Evolutionary conservation across 1,140 invertebrate species (phyloP).

Genomic region (Metaphire vulgaris): DNA sequence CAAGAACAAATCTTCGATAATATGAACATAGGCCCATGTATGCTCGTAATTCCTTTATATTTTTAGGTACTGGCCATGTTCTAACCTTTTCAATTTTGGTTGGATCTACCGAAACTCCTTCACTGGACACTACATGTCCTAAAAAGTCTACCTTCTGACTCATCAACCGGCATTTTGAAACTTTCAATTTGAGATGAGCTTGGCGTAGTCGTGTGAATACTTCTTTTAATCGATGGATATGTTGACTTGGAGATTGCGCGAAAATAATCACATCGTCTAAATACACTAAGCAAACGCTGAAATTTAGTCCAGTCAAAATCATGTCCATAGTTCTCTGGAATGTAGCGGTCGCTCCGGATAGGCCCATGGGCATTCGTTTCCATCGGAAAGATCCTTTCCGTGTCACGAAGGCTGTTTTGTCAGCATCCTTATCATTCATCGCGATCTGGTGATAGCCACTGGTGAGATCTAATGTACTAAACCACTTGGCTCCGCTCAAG

Average conservation of each 20-base stretch:
- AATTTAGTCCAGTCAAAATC: neutral
- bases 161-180: too few relatives aligned
- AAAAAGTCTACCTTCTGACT: too few relatives aligned
- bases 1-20: conserved; percentile 28
- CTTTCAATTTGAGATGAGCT: too few relatives aligned
- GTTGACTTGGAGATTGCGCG: conserved; percentile 42
- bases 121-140: conserved; percentile 36
- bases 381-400: too few relatives aligned
- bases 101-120: conserved; percentile 25
- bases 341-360: neutral
- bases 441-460: conserved; percentile 12
- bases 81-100: conserved; percentile 18
- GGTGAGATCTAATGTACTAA: conserved; percentile 13
- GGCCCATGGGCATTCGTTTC: too few relatives aligned
- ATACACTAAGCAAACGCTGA: neutral
- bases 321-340: conserved; percentile 12
- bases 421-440: neutral
- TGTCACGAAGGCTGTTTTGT: conserved; percentile 20
- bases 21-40: conserved; percentile 30
- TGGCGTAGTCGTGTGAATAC: too few relatives aligned
- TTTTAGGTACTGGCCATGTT: conserved; percentile 18
- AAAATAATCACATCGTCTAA: conserved; percentile 20
- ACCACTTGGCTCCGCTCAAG: too few relatives aligned
- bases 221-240: conserved; percentile 42
- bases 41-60: conserved; percentile 22